Evolutionary conservation across 2,888 invertebrate genomes (phyloP), one percentile per base, ranked within the genome.

Genomic region (Chorisops tibialis): DNA sequence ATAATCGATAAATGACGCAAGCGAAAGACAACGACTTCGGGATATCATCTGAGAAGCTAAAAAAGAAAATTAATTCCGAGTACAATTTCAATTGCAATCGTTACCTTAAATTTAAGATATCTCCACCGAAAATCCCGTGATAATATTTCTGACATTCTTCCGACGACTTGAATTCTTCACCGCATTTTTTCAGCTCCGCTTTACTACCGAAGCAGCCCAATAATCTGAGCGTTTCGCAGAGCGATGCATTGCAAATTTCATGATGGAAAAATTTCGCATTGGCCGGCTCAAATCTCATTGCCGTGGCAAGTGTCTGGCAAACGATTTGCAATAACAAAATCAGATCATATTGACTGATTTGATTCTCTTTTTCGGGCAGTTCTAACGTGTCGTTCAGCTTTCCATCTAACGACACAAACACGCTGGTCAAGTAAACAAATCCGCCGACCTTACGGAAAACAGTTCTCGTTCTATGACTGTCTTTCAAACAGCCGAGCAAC

Each of bases 211-310:
- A 99, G 78, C 97, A 97, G 4, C 98, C 98, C 51, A 98, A 81
- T 43, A 95, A 81, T 16, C 96, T 84, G 51, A 99, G 82, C 0
- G 97, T 95, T 73, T 97, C 95, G 72, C 95, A 94, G 19, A 99
- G 81, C 68, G 93, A 96, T 43, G 94, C 92, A 79, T 91, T 90
- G 71, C 96, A 95, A 67, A 98, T 93, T 84, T 99, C 98, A 67
- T 93, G 90, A 73, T 95, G 89, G 81, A 99, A 99, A 81, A 96
- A 95, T 76, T 96, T 96, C 0, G 98, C 98, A 78, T 99, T 99
- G 0, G 97, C 97, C 1, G 99, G 99, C 77, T 99, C 99, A 75
- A 96, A 99, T 69, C 99, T 83, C 98, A 99, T 98, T 2, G 97
- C 96, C 0, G 96, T 93, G 64, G 94, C 93, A 68, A 99, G 86